These are phyloP conservation scores for Turdus rufiventris DNA, from an alignment of 2,113 vertebrate genomes.

Conservation along the genomic window DNA sequence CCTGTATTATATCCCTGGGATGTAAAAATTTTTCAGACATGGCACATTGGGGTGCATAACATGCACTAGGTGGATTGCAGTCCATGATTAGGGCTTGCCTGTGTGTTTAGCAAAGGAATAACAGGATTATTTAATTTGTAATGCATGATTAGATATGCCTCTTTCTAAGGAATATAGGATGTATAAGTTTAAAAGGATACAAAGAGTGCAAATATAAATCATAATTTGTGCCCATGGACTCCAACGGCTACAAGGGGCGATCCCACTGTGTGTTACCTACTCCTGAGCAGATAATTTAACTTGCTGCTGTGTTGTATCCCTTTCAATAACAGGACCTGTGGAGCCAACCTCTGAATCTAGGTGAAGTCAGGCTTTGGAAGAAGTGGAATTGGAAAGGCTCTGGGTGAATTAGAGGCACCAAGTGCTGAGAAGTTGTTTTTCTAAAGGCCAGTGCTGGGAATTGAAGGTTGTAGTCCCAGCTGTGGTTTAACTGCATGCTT, in stretches of 20 bases:
- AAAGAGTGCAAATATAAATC: neutral
- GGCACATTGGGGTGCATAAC: rapidly evolving
- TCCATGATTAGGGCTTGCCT: neutral
- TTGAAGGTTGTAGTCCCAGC: neutral
- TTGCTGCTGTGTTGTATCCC: neutral
- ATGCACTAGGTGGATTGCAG: neutral
- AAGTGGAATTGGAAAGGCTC: neutral
- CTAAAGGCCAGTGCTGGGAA: neutral
- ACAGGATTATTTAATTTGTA: neutral
- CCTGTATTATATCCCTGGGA: neutral
- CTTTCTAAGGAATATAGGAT: neutral
- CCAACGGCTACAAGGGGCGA: neutral
- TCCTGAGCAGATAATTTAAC: neutral
- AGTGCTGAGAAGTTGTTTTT: neutral
- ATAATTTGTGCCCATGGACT: neutral
- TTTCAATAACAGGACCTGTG: neutral
- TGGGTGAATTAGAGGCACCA: neutral
- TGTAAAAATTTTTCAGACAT: neutral
- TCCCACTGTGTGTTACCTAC: neutral
- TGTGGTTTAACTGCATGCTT: neutral
- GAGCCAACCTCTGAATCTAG: neutral
- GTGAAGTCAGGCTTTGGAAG: neutral
- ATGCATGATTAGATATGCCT: neutral
- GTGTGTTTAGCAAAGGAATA: neutral
- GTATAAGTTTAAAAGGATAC: neutral